Percentiles rank a stretch among this genome's conserved stretches.
phyloP scores from a whole-genome alignment of 2,888 invertebrate genomes.

The Dicranocentrus wangi region DNA sequence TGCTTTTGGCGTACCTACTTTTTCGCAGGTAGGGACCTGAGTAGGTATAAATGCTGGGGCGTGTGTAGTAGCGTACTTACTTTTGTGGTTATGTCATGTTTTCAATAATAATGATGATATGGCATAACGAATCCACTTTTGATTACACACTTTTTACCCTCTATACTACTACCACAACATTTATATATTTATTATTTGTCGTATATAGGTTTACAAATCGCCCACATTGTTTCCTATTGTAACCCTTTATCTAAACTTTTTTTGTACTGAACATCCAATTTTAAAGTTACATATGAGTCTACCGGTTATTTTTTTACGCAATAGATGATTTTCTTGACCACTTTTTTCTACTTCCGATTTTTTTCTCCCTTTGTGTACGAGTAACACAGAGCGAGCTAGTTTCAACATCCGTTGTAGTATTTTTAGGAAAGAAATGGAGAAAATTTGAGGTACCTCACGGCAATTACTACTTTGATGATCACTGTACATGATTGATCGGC shows the following conservation, averaged over 20 bases:
- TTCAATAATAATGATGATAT: background rate
- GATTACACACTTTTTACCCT: too few relatives aligned
- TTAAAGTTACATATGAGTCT: too few relatives aligned
- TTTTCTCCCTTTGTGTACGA: background rate
- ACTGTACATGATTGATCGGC: constrained; percentile 10
- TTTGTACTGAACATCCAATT: too few relatives aligned
- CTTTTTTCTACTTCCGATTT: constrained; percentile 12
- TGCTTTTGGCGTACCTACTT: background rate
- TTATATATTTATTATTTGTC: too few relatives aligned
- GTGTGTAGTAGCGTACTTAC: too few relatives aligned
- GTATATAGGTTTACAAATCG: too few relatives aligned
- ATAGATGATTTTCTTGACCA: background rate
- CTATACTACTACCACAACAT: too few relatives aligned
- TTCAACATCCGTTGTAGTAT: background rate
- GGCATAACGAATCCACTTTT: too few relatives aligned
- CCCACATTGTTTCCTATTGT: too few relatives aligned
- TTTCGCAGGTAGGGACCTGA: too few relatives aligned
- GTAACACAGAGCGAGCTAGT: background rate
- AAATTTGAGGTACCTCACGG: constrained; percentile 7
- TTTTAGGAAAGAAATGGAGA: constrained; percentile 12
- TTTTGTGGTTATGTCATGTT: constrained; percentile 1
- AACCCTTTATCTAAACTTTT: too few relatives aligned
- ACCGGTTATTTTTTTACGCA: constrained; percentile 5
- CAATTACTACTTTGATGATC: constrained; percentile 13
- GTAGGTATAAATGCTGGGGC: too few relatives aligned